Evolutionary conservation across 2,888 invertebrate genomes (phyloP).

Genomic region (Punctoribates punctum): DNA sequence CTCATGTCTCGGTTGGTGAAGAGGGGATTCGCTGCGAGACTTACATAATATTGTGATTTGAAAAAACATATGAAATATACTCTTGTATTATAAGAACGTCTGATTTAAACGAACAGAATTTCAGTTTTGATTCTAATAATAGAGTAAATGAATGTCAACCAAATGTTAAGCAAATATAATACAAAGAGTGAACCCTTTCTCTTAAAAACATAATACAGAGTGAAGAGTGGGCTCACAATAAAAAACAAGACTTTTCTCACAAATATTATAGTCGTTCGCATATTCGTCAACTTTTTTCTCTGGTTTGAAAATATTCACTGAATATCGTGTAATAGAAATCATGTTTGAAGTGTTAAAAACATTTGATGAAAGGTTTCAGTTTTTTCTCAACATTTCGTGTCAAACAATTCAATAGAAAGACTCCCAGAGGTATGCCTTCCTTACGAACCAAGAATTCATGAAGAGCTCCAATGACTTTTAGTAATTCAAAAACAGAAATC

Average conservation of each 20-base stretch:
- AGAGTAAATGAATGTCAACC: constrained; percentile 17
- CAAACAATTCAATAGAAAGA: too few species aligned
- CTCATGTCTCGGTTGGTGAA: not conserved
- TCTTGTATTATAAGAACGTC: constrained; percentile 2
- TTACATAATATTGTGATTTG: not conserved
- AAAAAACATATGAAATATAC: not conserved
- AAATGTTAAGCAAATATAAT: constrained; percentile 32
- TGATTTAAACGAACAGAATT: not conserved
- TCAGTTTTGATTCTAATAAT: constrained; percentile 30
- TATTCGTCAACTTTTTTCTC: not conserved
- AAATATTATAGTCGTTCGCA: constrained; percentile 7
- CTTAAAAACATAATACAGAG: not conserved
- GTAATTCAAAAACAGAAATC: too few species aligned
- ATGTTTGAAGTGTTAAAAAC: too few species aligned
- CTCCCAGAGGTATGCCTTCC: too few species aligned
- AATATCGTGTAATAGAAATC: not conserved
- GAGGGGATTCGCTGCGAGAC: not conserved
- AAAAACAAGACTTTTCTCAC: constrained; percentile 25
- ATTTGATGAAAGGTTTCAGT: not conserved
- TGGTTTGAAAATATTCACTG: not conserved
- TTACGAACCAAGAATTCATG: too few species aligned
- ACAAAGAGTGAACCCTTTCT: constrained; percentile 1
- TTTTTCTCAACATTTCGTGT: too few species aligned
- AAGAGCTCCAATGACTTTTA: too few species aligned
- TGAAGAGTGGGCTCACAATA: constrained; percentile 6